phyloP scores from a whole-genome alignment of 2,888 invertebrate species.

The Cacoxenus indagator region DNA sequence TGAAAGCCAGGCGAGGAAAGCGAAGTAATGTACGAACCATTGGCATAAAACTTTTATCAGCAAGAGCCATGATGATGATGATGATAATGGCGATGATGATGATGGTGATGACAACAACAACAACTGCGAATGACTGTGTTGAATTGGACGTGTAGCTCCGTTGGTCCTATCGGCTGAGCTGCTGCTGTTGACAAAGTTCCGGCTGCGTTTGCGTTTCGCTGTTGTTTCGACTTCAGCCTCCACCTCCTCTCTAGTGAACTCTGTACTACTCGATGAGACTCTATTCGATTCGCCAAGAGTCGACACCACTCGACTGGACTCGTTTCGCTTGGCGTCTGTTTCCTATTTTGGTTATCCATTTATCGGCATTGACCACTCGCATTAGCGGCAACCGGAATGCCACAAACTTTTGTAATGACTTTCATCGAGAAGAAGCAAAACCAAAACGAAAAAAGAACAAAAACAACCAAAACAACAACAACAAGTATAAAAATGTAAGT shows the following conservation, averaged over 20 bases:
- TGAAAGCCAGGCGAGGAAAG: too few species aligned
- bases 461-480: not conserved
- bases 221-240: too few species aligned
- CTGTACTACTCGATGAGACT: too few species aligned
- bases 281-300: constrained; percentile 1
- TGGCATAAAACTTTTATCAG: not conserved
- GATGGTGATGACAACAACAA: too few species aligned
- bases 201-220: not conserved
- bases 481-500: not conserved
- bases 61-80: too few species aligned
- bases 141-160: too few species aligned
- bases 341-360: constrained; percentile 56
- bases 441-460: too few species aligned
- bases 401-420: constrained; percentile 59
- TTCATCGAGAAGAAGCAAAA: constrained; percentile 23
- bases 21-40: too few species aligned
- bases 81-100: too few species aligned
- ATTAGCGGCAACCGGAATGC: constrained; percentile 27
- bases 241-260: too few species aligned
- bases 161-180: too few species aligned
- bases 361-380: constrained; percentile 43
- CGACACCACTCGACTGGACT: not conserved
- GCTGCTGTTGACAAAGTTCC: constrained; percentile 12
- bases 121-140: too few species aligned
- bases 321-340: constrained; percentile 24